These are phyloP conservation scores for Andrena cerasifolii DNA, from an alignment of 1,140 invertebrate species.

Conservation along the genomic window DNA sequence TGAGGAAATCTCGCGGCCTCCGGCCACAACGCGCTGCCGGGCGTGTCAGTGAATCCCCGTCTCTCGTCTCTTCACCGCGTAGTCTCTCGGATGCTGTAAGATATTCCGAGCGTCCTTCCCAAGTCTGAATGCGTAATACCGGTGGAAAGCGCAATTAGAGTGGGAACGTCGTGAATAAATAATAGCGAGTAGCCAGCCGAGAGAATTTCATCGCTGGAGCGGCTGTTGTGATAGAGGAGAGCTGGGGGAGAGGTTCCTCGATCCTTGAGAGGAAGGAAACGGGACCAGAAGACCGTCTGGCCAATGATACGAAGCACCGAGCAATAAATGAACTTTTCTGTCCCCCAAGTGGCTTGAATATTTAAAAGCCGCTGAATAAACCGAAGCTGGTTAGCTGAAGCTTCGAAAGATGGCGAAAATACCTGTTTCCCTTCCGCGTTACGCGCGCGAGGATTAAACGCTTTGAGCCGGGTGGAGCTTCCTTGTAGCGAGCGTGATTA, in stretches of 20 bases:
- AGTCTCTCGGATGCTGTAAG: conserved; percentile 19
- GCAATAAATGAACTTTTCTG: conserved; percentile 7
- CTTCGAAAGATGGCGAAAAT: too few relatives aligned
- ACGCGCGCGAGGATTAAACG: too few relatives aligned
- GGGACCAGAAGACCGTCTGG: not conserved
- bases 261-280: not conserved
- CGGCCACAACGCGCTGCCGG: not conserved
- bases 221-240: conserved; percentile 23
- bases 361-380: too few relatives aligned
- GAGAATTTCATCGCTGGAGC: conserved; percentile 18
- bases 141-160: conserved; percentile 28
- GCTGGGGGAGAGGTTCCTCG: not conserved
- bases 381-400: too few relatives aligned
- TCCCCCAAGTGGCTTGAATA: too few relatives aligned
- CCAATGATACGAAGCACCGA: not conserved
- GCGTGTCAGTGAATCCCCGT: not conserved
- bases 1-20: not conserved
- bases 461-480: too few relatives aligned
- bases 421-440: too few relatives aligned
- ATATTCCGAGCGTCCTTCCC: conserved; percentile 22
- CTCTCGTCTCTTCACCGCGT: not conserved
- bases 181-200: not conserved
- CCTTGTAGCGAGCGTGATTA: too few relatives aligned
- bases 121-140: conserved; percentile 19
- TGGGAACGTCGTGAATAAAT: conserved; percentile 29